phyloP scores from a whole-genome alignment of 2,888 invertebrate species.

The Sarcophaga carnaria region DNA sequence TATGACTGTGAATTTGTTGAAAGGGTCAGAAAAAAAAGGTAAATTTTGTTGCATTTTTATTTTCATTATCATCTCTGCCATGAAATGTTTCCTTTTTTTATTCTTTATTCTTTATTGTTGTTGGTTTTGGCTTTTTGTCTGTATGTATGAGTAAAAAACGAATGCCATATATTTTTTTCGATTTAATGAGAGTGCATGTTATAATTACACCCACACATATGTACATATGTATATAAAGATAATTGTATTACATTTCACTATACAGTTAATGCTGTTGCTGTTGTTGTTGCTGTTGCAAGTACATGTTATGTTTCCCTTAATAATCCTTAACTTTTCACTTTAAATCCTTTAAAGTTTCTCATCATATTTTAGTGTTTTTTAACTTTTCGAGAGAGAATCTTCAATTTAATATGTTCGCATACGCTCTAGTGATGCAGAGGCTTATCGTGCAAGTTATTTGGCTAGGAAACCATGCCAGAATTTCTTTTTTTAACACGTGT shows the following conservation, averaged over 20 bases:
- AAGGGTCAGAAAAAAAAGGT: neutral
- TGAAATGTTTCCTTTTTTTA: neutral
- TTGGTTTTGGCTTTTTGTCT: neutral
- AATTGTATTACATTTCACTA: too few relatives aligned
- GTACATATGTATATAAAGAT: too few relatives aligned
- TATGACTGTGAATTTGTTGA: neutral
- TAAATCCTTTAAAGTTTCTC: neutral
- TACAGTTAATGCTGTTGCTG: neutral
- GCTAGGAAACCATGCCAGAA: too few relatives aligned
- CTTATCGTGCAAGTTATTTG: too few relatives aligned
- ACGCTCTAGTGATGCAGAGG: too few relatives aligned
- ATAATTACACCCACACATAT: too few relatives aligned
- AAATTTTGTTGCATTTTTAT: neutral
- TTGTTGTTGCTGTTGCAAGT: neutral
- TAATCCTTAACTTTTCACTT: neutral
- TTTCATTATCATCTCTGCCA: neutral
- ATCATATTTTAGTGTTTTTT: neutral
- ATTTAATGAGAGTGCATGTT: too few relatives aligned
- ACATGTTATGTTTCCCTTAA: neutral
- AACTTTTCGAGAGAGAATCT: too few relatives aligned
- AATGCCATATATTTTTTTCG: too few relatives aligned
- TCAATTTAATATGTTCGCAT: too few relatives aligned
- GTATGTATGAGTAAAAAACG: too few relatives aligned
- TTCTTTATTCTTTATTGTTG: neutral
- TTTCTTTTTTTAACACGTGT: too few relatives aligned